Base-by-base conservation (phyloP, 2,113 vertebrate species). In the Eleginops maclovinus region DNA sequence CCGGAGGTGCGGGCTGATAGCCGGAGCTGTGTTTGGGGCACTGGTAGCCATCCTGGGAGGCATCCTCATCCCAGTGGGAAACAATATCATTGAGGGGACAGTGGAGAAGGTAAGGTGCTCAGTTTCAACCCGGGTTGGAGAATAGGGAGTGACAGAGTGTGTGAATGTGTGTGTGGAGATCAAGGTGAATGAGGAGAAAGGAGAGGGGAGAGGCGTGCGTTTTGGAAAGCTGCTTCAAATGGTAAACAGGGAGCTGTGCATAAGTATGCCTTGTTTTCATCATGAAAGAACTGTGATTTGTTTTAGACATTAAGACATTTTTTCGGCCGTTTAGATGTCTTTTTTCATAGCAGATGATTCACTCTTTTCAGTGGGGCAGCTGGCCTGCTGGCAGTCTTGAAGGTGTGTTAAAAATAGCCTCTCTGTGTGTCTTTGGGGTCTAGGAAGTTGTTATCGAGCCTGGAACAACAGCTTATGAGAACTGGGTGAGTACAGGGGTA, bases 401-500 rank as follows among this genome's bases (percentile, higher is more conserved):
- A 36, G 72, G 50, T 22, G 13, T 72, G 87, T 89, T 92, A 92
- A 81, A 93, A 92, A 88, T 92, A 87, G 82, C 76, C 53, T 46
- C 65, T 82, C 26, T 90, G 50, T 85, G 72, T 89, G 68, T 91
- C 78, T 89, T 26, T 70, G 72, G 49, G 62, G 82, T 87, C 62
- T 77, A 99, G 98, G 95, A 99, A 92, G 89, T 88, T 13, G 95
- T 98, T 77, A 94, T 99, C 70, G 90, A 93, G 85, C 91, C 94
- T 47, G 97, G 97, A 83, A 98, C 96, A 16, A 86, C 94, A 82
- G 97, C 98, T 40, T 97, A 88, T 88, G 75, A 96, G 24, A 99
- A 96, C 72, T 99, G 96, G 96, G 17, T 93, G 66, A 88, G 96
- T 24, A 81, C 95, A 9, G 96, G 95, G 69, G 94, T 76, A 11